Evolutionary conservation across 2,113 vertebrate species (phyloP).

Genomic region (Anhinga anhinga): DNA sequence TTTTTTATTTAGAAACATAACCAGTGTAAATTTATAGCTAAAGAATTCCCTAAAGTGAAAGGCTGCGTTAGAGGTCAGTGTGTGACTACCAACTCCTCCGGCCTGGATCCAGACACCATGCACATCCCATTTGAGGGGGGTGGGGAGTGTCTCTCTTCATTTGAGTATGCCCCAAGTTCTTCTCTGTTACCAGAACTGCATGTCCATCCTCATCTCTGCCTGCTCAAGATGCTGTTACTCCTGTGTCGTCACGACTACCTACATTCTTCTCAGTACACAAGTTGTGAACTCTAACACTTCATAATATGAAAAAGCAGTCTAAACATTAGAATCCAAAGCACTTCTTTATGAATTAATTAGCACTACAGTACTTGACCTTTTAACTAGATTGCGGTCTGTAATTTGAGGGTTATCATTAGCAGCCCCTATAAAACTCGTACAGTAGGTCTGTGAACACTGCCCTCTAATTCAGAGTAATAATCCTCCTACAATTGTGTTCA

Average conservation of each 20-base stretch:
- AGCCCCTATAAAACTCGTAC: background rate
- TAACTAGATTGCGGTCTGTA: background rate
- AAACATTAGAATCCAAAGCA: background rate
- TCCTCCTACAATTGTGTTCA: background rate
- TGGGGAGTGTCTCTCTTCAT: background rate
- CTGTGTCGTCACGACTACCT: rapidly evolving
- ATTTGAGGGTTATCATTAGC: background rate
- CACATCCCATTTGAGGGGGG: background rate
- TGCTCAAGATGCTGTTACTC: background rate
- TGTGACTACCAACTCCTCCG: background rate
- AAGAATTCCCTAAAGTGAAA: background rate
- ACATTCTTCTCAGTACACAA: background rate
- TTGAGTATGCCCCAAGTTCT: background rate
- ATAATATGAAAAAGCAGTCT: background rate
- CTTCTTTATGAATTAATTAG: background rate
- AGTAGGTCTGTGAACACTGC: background rate
- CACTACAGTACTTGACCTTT: background rate
- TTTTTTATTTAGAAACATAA: background rate
- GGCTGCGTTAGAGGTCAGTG: background rate
- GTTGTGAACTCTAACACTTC: background rate
- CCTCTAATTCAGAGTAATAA: background rate
- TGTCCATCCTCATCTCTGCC: background rate
- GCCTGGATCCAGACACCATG: background rate
- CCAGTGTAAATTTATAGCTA: background rate
- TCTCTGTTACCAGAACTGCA: background rate